Percentiles rank a stretch among this genome's conserved stretches.
Evolutionary conservation across 2,113 vertebrate genomes (phyloP).

Genomic region (Mugil cephalus): DNA sequence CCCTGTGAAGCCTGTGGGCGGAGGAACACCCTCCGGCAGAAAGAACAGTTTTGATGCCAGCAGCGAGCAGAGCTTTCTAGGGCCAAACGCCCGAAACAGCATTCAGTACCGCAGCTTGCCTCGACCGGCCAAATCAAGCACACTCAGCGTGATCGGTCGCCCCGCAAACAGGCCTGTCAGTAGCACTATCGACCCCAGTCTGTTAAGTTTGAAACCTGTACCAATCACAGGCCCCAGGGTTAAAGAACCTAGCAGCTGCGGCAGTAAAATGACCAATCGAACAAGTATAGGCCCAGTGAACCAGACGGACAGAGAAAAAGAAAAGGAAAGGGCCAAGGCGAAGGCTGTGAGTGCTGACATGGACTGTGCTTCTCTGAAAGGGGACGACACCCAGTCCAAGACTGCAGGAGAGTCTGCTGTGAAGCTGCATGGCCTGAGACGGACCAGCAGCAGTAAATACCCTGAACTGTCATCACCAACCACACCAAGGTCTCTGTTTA

Average conservation of each 20-base stretch:
- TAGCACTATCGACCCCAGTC: constrained; percentile 90
- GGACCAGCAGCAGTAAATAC: constrained; percentile 87
- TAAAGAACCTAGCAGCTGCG: constrained; percentile 85
- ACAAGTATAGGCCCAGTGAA: constrained; percentile 88
- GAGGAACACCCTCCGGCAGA: constrained; percentile 77
- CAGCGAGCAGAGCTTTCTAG: constrained; percentile 89
- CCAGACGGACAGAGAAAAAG: constrained; percentile 93
- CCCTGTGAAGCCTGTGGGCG: constrained; percentile 90
- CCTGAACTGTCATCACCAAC: constrained; percentile 90
- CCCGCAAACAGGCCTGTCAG: constrained; percentile 85
- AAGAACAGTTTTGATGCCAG: constrained; percentile 96
- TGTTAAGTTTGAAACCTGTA: constrained; percentile 89
- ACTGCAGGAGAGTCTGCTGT: constrained; percentile 85
- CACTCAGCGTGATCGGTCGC: constrained; percentile 92
- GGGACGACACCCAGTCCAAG: constrained; percentile 75
- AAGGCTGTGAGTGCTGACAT: constrained; percentile 92
- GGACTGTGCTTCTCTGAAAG: constrained; percentile 81
- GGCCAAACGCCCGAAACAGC: constrained; percentile 90
- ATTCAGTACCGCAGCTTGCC: constrained; percentile 98
- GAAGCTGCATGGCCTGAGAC: constrained; percentile 87
- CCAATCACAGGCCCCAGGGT: constrained; percentile 78
- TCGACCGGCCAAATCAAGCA: constrained; percentile 94
- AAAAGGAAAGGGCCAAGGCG: constrained; percentile 96
- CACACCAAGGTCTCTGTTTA: constrained; percentile 88
- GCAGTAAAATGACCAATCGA: constrained; percentile 75